Conservation (phyloP, 2,113 vertebrate species). For the Terrapene triunguis region DNA sequence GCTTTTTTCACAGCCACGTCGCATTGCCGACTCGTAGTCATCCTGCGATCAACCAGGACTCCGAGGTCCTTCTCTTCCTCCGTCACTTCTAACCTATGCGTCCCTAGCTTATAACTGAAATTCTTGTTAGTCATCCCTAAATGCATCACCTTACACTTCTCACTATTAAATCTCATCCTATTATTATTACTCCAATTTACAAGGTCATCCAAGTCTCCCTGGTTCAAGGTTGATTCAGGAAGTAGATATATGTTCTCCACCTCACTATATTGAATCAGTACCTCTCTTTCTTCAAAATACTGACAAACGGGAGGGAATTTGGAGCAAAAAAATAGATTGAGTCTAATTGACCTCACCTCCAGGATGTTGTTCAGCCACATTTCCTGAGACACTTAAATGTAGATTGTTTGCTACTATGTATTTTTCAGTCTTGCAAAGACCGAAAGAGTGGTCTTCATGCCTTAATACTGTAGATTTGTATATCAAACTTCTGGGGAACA, state of each 20-base stretch:
- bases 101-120: no score
- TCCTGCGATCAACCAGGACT: no score
- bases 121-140: no score
- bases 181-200: no score
- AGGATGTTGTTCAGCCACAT: slow-evolving; percentile 14
- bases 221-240: neutral
- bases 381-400: slow-evolving; percentile 21
- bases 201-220: no score
- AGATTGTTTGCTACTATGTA: slow-evolving; percentile 28
- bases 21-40: no score
- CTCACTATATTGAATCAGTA: neutral
- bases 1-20: no score
- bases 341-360: slow-evolving; percentile 19
- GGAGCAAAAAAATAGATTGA: slow-evolving; percentile 1
- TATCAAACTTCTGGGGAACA: neutral
- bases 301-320: slow-evolving; percentile 1
- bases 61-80: no score
- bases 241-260: neutral
- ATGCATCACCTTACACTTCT: no score
- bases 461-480: neutral
- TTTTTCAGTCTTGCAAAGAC: slow-evolving; percentile 24
- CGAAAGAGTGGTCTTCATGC: slow-evolving; percentile 27
- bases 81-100: no score
- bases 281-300: neutral
- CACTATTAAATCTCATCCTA: no score